These are phyloP conservation scores for Lepilemur ruficaudatus DNA, from an alignment of 2,797 vertebrate species.

Conservation along the genomic window DNA sequence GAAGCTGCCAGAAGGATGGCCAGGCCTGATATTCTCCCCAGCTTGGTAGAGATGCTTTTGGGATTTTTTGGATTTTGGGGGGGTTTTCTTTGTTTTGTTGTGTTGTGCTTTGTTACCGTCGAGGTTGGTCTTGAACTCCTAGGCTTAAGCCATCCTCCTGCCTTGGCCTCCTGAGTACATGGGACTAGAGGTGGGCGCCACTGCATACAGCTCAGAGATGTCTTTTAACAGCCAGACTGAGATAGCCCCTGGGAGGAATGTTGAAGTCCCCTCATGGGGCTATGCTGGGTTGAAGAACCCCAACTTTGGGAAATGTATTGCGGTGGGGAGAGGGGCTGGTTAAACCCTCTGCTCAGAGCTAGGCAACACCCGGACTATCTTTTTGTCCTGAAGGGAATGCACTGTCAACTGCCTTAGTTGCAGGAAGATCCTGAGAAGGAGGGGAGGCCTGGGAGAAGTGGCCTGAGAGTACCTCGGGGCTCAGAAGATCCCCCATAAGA, in stretches of 20 bases:
- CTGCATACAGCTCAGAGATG: not conserved
- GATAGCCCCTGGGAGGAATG: not conserved
- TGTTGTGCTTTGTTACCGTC: not conserved
- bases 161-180: not conserved
- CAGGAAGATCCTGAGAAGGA: not conserved
- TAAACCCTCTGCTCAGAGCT: not conserved
- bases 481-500: not conserved
- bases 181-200: not conserved
- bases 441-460: no score
- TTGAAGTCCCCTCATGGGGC: not conserved
- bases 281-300: not conserved
- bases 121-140: not conserved
- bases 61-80: not conserved
- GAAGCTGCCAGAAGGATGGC: not conserved
- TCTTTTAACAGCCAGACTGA: not conserved
- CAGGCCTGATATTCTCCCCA: not conserved
- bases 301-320: not conserved
- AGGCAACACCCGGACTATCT: not conserved
- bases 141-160: not conserved
- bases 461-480: not conserved
- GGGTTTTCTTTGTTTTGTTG: not conserved
- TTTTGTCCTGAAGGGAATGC: not conserved
- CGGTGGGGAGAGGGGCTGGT: not conserved
- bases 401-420: not conserved
- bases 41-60: not conserved